Evolutionary conservation across 2,113 vertebrate species (phyloP).

Genomic region (Megalops atlanticus): DNA sequence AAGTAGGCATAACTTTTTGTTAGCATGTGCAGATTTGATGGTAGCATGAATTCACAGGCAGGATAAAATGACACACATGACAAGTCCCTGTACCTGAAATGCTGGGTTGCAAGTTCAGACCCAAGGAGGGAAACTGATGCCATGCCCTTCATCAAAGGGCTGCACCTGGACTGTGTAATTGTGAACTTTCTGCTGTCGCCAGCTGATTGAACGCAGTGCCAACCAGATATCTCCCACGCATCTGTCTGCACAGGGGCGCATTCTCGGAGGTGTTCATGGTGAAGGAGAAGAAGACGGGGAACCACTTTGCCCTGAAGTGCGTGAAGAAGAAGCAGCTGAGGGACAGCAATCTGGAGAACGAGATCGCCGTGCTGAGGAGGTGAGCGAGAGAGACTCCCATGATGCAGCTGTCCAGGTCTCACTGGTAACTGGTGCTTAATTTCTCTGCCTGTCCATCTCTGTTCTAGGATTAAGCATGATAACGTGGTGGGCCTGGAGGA

Average conservation of each 20-base stretch:
- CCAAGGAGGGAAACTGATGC: background rate
- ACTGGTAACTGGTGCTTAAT: background rate
- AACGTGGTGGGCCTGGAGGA: slow-evolving; percentile 94
- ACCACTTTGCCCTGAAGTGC: slow-evolving; percentile 91
- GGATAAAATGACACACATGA: no score
- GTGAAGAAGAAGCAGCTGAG: slow-evolving; percentile 89
- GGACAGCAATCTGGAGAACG: slow-evolving; percentile 89
- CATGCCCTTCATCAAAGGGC: background rate
- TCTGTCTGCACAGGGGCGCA: slow-evolving; percentile 77
- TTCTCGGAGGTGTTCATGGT: slow-evolving; percentile 96
- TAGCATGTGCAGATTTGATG: no score
- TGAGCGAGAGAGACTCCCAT: no score
- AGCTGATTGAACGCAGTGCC: no score
- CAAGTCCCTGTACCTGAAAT: no score
- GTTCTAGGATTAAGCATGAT: slow-evolving; percentile 89
- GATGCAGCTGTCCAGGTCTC: no score
- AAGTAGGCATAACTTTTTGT: no score
- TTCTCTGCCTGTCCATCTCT: background rate
- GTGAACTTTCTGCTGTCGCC: background rate
- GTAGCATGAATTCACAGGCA: no score
- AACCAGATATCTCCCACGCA: no score
- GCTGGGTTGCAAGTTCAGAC: background rate
- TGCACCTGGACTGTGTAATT: background rate
- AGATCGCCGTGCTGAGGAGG: slow-evolving; percentile 91
- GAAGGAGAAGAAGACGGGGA: slow-evolving; percentile 87